Conservation (phyloP, 2,797 vertebrate genomes). For the Xenentodon cancila region DNA sequence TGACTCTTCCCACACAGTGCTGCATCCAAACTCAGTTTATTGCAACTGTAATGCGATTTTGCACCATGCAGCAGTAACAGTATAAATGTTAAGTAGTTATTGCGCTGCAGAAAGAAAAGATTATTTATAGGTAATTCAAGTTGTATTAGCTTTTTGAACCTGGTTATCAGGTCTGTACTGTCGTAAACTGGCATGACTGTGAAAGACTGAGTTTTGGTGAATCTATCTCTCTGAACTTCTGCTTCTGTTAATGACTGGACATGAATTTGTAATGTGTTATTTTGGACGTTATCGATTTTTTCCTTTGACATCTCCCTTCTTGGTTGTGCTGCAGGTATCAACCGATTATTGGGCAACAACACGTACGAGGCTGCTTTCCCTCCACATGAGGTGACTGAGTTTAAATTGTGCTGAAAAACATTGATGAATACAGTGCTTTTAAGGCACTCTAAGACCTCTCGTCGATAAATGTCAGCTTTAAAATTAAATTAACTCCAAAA, state of each 20-base stretch:
- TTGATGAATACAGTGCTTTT: neutral
- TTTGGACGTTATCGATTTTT: constrained; percentile 5
- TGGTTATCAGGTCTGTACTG: no score
- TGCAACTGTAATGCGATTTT: constrained; percentile 12
- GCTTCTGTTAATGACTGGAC: constrained; percentile 23
- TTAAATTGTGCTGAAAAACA: constrained; percentile 16
- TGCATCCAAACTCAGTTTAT: constrained; percentile 7
- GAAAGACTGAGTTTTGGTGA: constrained; percentile 29
- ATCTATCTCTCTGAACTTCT: constrained; percentile 1
- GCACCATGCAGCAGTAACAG: neutral
- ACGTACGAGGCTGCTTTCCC: constrained; percentile 98
- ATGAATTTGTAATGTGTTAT: constrained; percentile 36
- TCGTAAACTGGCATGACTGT: constrained; percentile 31
- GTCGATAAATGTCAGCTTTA: neutral
- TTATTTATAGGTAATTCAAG: no score
- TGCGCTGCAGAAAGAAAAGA: constrained; percentile 8
- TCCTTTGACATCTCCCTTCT: constrained; percentile 28
- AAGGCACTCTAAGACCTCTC: neutral
- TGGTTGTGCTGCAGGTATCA: constrained; percentile 86
- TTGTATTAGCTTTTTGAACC: no score
- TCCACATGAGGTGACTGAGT: constrained; percentile 91
- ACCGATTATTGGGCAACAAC: constrained; percentile 91
- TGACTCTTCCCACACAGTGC: neutral
- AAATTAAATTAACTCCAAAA: neutral
- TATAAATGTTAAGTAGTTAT: neutral